Evolutionary conservation across 2,113 vertebrate genomes (phyloP).

Genomic region (Pandion haliaetus): DNA sequence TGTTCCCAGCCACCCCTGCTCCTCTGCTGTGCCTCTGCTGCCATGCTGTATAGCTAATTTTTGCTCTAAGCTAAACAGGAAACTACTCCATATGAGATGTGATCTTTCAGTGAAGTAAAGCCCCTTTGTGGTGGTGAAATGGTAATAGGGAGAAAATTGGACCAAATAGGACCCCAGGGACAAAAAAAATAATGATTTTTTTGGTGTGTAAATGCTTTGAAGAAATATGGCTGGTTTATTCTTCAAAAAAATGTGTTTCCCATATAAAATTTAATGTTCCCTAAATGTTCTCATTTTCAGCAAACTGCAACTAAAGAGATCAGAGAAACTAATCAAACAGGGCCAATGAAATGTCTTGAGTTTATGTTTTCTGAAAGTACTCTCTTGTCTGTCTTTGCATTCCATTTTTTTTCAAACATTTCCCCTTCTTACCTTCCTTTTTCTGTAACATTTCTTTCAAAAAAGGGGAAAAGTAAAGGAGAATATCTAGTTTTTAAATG

Average conservation of each 20-base stretch:
- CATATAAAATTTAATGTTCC: background rate
- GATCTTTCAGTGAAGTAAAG: background rate
- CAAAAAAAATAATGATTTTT: background rate
- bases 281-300: background rate
- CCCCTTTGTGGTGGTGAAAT: background rate
- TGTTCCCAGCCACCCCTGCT: background rate
- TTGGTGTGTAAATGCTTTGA: background rate
- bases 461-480: background rate
- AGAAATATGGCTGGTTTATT: rapidly evolving
- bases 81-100: background rate
- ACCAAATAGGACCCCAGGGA: rapidly evolving
- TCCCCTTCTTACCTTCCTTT: rapidly evolving
- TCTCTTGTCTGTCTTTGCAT: background rate
- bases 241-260: background rate
- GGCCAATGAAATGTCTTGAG: background rate
- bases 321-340: background rate
- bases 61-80: background rate
- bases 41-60: background rate
- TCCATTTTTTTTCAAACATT: background rate
- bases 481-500: background rate
- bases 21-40: background rate
- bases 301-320: background rate
- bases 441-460: background rate
- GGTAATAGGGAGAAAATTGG: background rate
- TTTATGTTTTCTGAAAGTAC: background rate